A percentile compares a stretch with the other conserved stretches of the same genome.
phyloP scores from a whole-genome alignment of 2,888 invertebrate genomes.

The Stenchaetothrips biformis region DNA sequence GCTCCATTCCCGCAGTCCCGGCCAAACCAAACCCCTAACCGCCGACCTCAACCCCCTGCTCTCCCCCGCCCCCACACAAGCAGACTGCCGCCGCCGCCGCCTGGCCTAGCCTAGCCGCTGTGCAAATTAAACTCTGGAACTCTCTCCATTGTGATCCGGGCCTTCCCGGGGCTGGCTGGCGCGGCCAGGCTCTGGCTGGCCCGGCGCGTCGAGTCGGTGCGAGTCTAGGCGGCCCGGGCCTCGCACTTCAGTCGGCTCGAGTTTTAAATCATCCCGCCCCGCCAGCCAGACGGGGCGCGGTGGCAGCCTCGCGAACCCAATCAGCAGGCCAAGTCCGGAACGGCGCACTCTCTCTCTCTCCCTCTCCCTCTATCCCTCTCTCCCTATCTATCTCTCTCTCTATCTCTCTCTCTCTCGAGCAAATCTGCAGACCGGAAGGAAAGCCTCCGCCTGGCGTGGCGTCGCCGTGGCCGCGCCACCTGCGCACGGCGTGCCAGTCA shows the following conservation, averaged over 20 bases:
- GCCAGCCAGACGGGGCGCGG: not conserved
- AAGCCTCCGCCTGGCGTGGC: too few relatives aligned
- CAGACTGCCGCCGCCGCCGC: not conserved
- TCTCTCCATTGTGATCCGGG: not conserved
- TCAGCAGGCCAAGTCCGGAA: not conserved
- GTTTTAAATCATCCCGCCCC: not conserved
- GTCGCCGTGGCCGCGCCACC: too few relatives aligned
- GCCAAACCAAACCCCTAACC: not conserved
- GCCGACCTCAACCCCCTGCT: not conserved
- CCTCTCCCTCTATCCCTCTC: not conserved
- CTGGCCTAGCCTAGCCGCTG: not conserved
- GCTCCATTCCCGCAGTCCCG: not conserved
- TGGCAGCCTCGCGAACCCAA: not conserved
- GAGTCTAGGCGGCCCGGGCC: too few relatives aligned
- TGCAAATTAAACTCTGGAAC: slow-evolving; percentile 17
- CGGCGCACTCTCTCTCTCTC: not conserved
- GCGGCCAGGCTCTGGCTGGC: too few relatives aligned
- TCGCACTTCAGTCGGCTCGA: not conserved
- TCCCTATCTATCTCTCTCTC: too few relatives aligned
- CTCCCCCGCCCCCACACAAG: not conserved
- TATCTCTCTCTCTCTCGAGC: not conserved
- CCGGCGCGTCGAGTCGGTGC: too few relatives aligned
- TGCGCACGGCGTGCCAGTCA: too few relatives aligned
- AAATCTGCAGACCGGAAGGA: too few relatives aligned
- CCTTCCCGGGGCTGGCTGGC: too few relatives aligned